Evolutionary conservation across 2,113 vertebrate genomes (phyloP).

Genomic region (Python bivittatus): DNA sequence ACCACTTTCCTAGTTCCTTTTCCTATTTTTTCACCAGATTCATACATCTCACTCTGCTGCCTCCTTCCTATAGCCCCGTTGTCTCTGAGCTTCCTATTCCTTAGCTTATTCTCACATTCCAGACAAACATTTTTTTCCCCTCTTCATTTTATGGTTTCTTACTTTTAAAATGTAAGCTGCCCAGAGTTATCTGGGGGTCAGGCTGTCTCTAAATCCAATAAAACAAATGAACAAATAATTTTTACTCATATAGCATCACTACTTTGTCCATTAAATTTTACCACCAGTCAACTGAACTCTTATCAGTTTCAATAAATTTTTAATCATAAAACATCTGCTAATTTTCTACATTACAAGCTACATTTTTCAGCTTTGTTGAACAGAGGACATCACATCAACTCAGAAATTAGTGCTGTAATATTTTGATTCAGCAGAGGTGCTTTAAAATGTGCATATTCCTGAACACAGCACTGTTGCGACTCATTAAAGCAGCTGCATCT

Average conservation of each 20-base stretch:
- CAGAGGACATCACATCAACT: background rate
- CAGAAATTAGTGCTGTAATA: background rate
- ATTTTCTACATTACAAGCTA: background rate
- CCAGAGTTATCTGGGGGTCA: background rate
- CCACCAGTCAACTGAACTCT: background rate
- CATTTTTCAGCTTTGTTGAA: background rate
- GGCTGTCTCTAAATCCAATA: background rate
- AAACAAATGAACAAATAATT: background rate
- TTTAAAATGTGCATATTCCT: background rate
- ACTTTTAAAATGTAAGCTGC: background rate
- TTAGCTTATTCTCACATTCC: background rate
- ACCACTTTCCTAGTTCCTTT: background rate
- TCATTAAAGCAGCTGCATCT: background rate
- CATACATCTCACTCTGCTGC: background rate
- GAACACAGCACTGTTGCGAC: background rate
- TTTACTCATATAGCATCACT: background rate
- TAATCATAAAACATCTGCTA: background rate
- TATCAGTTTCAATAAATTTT: background rate
- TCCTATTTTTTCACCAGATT: background rate
- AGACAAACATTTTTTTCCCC: background rate
- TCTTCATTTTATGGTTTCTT: background rate
- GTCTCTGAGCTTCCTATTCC: background rate
- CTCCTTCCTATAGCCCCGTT: background rate
- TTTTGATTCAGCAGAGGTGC: background rate
- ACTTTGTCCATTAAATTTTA: background rate